Evolutionary conservation across 1,140 invertebrate species (phyloP), one percentile per base, ranked within the genome.

Genomic region (Megalonaias nervosa): DNA sequence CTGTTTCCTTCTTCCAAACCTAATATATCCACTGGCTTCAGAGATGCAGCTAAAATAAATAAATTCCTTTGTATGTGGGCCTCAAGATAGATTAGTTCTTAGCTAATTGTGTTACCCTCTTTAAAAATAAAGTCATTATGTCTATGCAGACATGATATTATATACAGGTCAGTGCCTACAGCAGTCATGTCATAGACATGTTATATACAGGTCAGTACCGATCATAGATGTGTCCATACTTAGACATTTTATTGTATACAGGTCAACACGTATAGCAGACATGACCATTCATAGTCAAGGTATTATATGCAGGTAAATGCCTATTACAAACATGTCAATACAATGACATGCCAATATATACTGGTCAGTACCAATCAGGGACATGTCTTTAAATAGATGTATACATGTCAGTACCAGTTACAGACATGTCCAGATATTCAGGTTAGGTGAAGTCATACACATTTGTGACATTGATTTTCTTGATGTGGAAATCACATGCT

Each of bases 261-360:
- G 38, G 38, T 48, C 38, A 92, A 98, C 99, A n/a, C 99, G 98
- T 26, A 93, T 99, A 77, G 99, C 98, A 57, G 92, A 99, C 77
- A 97, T 99, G 92, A 99, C 99, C 92, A 93, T 99, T 76, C 99
- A 99, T 91, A 93, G 94, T 85, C 94, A 99, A 92, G 97, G 98
- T 68, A 98, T 99, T 76, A 97, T 99, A 87, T 99, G 99, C 92
- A 95, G 94, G 94, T 94, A 86, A 82, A 83, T 72, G 16, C 26
- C 60, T 0, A 19, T 62, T 9, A 23, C 60, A 62, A 4, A 9
- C 17, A 62, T 62, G 11, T 62, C 21, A 11, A 14, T 62, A 23
- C 60, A 62, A 11, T 11, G 13, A 62, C 19, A 16, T 62, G 60
- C 0, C 13, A 13, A 11, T n/a, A 62, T 62, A 62, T 61, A 61